Conservation (phyloP, 2,113 vertebrate genomes). For the Mus spicilegus region DNA sequence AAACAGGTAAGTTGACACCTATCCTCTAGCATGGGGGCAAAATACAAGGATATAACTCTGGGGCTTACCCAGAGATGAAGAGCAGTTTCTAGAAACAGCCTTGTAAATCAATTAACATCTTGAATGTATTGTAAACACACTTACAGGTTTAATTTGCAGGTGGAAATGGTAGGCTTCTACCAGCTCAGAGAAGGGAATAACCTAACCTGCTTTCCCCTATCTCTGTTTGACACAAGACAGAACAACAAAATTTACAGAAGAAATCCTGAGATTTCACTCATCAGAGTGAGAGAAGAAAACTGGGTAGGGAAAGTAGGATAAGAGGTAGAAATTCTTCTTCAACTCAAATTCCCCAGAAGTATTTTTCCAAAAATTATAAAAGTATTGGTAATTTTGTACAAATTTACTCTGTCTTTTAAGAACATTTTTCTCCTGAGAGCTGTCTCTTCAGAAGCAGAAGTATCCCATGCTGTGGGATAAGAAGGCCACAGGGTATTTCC, state of each 20-base stretch:
- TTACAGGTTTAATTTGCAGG: constrained; percentile 7
- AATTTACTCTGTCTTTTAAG: constrained; percentile 56
- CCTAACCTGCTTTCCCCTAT: neutral
- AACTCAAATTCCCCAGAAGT: constrained; percentile 63
- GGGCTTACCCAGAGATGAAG: neutral
- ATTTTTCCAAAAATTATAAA: constrained; percentile 52
- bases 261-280: neutral
- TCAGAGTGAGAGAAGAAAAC: neutral
- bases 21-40: neutral
- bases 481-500: constrained; percentile 78
- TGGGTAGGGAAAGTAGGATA: neutral
- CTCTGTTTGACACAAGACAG: neutral
- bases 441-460: constrained; percentile 73
- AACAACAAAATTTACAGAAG: neutral
- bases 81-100: constrained; percentile 8
- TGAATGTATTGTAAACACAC: neutral
- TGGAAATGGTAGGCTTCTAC: neutral
- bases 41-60: neutral
- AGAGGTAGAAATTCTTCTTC: constrained; percentile 12
- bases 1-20: neutral
- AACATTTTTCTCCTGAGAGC: neutral
- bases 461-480: constrained; percentile 16
- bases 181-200: constrained; percentile 2
- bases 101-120: neutral
- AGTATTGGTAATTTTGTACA: constrained; percentile 58